A percentile compares a stretch with the other conserved stretches of the same genome.
Evolutionary conservation across 2,888 invertebrate species (phyloP).

Genomic region (Caenorhabditis sp.): DNA sequence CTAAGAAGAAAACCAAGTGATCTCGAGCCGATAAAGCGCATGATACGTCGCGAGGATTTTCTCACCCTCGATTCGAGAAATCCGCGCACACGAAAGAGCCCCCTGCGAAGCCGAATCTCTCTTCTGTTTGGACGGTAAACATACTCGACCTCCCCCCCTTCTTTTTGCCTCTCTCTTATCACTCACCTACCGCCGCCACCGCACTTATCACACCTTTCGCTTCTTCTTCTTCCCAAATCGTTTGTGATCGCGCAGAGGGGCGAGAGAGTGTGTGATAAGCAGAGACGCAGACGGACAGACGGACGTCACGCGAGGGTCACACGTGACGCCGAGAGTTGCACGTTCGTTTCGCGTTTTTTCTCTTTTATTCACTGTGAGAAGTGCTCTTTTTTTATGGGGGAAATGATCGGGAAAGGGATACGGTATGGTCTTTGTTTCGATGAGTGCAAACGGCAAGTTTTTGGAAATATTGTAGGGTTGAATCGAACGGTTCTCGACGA

Average conservation of each 20-base stretch:
- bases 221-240: too few relatives aligned
- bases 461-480: too few relatives aligned
- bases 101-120: background rate
- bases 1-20: too few relatives aligned
- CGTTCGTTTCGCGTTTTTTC: background rate
- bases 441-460: too few relatives aligned
- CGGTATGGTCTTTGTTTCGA: too few relatives aligned
- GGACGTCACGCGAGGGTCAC: background rate
- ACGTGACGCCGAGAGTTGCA: constrained; percentile 4
- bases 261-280: background rate
- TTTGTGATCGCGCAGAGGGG: constrained; percentile 24
- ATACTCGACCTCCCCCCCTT: constrained; percentile 33
- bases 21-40: too few relatives aligned
- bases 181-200: constrained; percentile 16
- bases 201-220: constrained; percentile 45
- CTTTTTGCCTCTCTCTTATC: constrained; percentile 34
- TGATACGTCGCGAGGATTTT: constrained; percentile 28
- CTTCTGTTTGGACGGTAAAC: constrained; percentile 54
- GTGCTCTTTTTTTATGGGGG: background rate
- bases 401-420: too few relatives aligned
- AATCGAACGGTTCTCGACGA: too few relatives aligned
- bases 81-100: background rate
- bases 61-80: constrained; percentile 38
- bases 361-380: background rate
- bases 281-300: background rate